Percentiles rank a stretch among this genome's conserved stretches.
phyloP scores from a whole-genome alignment of 2,113 vertebrate genomes.

The Cyprinus carpio region DNA sequence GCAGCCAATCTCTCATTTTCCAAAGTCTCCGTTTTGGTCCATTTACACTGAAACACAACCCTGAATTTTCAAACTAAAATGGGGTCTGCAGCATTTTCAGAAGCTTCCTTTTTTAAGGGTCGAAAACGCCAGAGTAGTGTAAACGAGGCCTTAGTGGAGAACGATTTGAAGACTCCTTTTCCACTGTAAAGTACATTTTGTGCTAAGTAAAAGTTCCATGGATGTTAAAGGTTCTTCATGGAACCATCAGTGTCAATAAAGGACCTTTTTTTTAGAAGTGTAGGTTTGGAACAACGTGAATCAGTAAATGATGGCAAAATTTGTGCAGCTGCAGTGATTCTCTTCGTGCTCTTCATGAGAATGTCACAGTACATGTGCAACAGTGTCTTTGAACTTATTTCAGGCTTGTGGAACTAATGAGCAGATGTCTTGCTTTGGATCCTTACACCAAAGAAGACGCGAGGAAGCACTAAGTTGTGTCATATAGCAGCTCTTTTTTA shows the following conservation, averaged over 20 bases:
- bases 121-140: too few relatives aligned
- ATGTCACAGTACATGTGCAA: constrained; percentile 12
- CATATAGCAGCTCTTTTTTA: constrained; percentile 22
- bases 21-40: too few relatives aligned
- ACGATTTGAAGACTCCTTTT: background rate
- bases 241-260: background rate
- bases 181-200: background rate
- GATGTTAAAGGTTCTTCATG: background rate
- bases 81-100: too few relatives aligned
- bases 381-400: constrained; percentile 22
- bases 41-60: too few relatives aligned
- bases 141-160: too few relatives aligned
- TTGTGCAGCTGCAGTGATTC: background rate
- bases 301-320: background rate
- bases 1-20: too few relatives aligned
- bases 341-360: background rate
- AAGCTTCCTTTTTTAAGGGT: too few relatives aligned
- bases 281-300: background rate
- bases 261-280: background rate
- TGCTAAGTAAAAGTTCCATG: background rate
- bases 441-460: constrained; percentile 15
- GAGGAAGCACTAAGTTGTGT: constrained; percentile 36
- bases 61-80: too few relatives aligned
- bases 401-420: constrained; percentile 38
- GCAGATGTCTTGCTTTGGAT: constrained; percentile 46